phyloP scores from a whole-genome alignment of 2,113 vertebrate genomes.

The Psilopsiagon aurifrons region DNA sequence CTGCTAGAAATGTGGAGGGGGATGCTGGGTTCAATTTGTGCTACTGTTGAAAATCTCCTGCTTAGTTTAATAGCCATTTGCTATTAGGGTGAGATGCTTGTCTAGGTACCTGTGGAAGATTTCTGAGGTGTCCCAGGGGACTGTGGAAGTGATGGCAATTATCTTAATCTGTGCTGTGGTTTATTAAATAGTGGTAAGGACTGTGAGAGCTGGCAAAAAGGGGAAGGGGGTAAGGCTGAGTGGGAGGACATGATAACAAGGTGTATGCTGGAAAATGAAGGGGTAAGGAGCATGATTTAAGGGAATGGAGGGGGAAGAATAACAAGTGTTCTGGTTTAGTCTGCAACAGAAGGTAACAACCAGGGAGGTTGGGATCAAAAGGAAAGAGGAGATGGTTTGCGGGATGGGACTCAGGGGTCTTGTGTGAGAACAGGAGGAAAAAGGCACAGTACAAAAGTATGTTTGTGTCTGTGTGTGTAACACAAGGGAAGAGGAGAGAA shows the following conservation, averaged over 20 bases:
- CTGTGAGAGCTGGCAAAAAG: neutral
- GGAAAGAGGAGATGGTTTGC: neutral
- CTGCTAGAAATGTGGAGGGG: slow-evolving; percentile 57
- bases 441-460: neutral
- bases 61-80: slow-evolving; percentile 68
- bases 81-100: slow-evolving; percentile 64
- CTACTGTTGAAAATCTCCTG: slow-evolving; percentile 58
- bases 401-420: neutral
- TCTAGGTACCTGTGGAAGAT: slow-evolving; percentile 45
- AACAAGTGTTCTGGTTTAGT: neutral
- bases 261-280: neutral
- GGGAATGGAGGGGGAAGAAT: neutral
- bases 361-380: neutral
- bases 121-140: slow-evolving; percentile 52
- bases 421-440: neutral
- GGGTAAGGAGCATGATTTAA: neutral
- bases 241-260: neutral
- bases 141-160: slow-evolving; percentile 64
- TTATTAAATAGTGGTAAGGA: slow-evolving; percentile 47
- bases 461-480: neutral
- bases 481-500: neutral
- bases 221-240: neutral
- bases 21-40: slow-evolving; percentile 65
- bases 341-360: neutral
- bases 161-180: slow-evolving; percentile 56